phyloP scores from a whole-genome alignment of 2,113 vertebrate genomes.

The Passer domesticus region DNA sequence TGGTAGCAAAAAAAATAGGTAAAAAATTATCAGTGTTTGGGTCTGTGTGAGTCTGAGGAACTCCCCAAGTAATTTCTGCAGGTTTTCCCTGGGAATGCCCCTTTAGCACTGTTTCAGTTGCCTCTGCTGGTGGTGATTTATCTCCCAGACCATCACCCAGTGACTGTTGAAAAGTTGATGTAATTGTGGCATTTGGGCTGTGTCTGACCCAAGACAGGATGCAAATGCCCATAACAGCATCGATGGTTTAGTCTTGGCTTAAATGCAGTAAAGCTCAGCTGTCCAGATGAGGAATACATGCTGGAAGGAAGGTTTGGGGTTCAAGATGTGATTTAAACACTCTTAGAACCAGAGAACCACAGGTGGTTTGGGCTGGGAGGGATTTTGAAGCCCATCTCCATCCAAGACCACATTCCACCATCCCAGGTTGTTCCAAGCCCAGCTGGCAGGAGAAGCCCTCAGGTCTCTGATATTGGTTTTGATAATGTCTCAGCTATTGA shows the following conservation, averaged over 20 bases:
- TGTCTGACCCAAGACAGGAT: background rate
- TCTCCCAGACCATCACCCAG: background rate
- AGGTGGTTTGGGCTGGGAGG: background rate
- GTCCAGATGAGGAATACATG: background rate
- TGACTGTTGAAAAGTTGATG: background rate
- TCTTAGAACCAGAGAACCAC: background rate
- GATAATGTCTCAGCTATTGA: background rate
- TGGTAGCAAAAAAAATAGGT: background rate
- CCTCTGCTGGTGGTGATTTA: background rate
- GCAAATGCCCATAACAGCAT: background rate
- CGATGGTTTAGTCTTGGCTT: background rate
- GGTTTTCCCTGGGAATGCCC: background rate
- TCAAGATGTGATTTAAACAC: background rate
- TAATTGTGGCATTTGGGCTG: background rate
- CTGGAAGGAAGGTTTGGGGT: background rate
- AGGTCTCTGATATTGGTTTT: background rate
- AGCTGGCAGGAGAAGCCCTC: background rate
- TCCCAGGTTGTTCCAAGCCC: background rate
- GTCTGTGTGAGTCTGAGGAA: background rate
- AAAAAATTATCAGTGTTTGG: background rate
- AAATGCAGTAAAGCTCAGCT: background rate
- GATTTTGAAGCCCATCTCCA: background rate
- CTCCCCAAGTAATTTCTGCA: background rate
- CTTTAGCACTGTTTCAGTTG: background rate
- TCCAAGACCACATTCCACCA: background rate